Conservation (phyloP, 2,113 vertebrate species). For the Clupea harengus region DNA sequence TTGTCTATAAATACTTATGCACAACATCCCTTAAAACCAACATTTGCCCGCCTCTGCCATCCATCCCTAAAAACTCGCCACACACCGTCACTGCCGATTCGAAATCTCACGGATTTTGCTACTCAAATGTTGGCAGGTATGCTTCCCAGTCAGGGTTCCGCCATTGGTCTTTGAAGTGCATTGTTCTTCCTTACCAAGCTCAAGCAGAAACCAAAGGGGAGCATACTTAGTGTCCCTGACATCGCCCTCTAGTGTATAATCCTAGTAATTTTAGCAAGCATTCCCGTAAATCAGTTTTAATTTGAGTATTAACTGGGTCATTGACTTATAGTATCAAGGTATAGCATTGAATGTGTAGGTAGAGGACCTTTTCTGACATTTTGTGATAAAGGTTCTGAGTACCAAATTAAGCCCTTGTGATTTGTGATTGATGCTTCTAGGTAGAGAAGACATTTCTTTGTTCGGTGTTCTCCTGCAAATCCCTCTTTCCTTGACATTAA, state of each 20-base stretch:
- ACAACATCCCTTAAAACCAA: too few species aligned
- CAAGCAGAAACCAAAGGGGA: slow-evolving; percentile 4
- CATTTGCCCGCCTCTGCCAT: too few species aligned
- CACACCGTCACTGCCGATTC: too few species aligned
- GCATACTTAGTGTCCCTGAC: background rate
- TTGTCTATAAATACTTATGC: too few species aligned
- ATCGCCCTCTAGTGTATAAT: slow-evolving; percentile 11
- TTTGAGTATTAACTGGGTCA: background rate
- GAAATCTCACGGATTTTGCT: too few species aligned
- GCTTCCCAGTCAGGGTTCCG: slow-evolving; percentile 34
- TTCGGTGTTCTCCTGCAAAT: slow-evolving; percentile 42
- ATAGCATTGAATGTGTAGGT: background rate
- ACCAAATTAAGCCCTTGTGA: background rate
- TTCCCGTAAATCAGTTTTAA: slow-evolving; percentile 13
- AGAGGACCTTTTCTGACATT: background rate
- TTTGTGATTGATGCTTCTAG: slow-evolving; percentile 33
- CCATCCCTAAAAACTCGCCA: too few species aligned
- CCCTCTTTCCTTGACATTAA: slow-evolving; percentile 40
- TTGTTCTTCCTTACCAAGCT: slow-evolving; percentile 27
- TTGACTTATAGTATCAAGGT: background rate
- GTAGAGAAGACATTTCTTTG: slow-evolving; percentile 46
- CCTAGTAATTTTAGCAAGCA: background rate
- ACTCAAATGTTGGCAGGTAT: too few species aligned
- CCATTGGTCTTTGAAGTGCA: slow-evolving; percentile 25
- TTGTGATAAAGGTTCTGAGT: background rate